These are phyloP conservation scores for Myathropa florea DNA, from an alignment of 2,888 invertebrate genomes.

Conservation along the genomic window DNA sequence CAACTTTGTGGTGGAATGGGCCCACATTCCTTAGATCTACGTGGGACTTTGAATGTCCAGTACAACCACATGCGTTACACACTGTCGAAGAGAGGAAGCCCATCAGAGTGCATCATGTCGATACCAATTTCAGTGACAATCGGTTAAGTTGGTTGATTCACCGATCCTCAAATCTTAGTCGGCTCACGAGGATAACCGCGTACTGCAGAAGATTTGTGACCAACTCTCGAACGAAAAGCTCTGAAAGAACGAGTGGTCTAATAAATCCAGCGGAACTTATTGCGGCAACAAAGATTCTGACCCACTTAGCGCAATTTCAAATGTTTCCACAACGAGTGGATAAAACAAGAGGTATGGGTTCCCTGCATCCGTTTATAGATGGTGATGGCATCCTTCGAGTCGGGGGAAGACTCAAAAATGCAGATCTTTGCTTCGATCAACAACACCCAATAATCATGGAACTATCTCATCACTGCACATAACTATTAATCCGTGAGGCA, in stretches of 20 bases:
- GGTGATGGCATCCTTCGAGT: no score
- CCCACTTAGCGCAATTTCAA: not conserved
- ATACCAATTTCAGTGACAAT: not conserved
- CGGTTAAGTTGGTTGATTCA: not conserved
- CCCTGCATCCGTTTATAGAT: constrained; percentile 1
- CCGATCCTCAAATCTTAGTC: not conserved
- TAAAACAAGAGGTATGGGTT: not conserved
- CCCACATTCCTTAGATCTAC: no score
- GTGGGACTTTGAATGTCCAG: no score
- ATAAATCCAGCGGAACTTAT: not conserved
- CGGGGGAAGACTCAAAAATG: no score
- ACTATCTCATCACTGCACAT: no score
- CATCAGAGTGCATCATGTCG: no score
- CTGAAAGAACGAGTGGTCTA: not conserved
- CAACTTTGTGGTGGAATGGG: no score
- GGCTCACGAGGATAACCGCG: not conserved
- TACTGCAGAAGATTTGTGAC: constrained; percentile 3
- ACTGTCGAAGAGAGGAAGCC: no score
- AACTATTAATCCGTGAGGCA: no score
- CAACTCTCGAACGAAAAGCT: not conserved
- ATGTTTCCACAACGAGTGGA: not conserved
- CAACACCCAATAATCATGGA: no score
- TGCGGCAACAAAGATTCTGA: not conserved
- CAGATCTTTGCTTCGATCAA: no score
- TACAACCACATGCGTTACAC: no score